Conservation (phyloP, 2,113 vertebrate species). For the Cromileptes altivelis region DNA sequence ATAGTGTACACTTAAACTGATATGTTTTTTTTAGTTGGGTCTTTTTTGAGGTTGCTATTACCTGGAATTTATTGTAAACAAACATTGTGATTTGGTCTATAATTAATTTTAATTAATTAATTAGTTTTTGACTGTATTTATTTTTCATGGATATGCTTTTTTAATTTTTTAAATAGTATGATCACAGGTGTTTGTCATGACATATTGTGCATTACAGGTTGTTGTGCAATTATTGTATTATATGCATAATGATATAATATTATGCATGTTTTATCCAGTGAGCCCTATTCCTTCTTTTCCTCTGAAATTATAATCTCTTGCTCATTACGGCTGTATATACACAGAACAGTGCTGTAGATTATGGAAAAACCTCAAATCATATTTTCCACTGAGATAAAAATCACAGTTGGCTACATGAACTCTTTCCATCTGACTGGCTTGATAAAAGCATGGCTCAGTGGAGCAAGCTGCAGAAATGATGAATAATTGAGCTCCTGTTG, state of each 20-base stretch:
- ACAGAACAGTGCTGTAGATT: background rate
- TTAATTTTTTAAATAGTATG: background rate
- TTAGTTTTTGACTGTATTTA: too few species aligned
- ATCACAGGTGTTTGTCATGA: background rate
- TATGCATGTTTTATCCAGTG: background rate
- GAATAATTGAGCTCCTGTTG: conserved; percentile 41
- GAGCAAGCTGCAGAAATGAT: conserved; percentile 11
- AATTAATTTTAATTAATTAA: too few species aligned
- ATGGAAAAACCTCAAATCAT: background rate
- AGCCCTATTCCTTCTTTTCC: background rate
- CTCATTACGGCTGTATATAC: background rate
- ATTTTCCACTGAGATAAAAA: conserved; percentile 23
- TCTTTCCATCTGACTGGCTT: conserved; percentile 33
- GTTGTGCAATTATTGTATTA: background rate
- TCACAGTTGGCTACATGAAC: conserved; percentile 20
- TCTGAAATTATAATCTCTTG: background rate
- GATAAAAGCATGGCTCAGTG: conserved; percentile 27
- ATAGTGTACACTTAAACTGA: too few species aligned
- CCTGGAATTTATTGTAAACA: too few species aligned
- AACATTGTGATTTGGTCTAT: too few species aligned
- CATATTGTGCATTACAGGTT: background rate
- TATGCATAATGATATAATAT: background rate
- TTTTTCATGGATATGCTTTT: too few species aligned
- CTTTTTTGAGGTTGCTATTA: too few species aligned
- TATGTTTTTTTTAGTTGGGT: too few species aligned